These are phyloP conservation scores for Ephialtes manifestator DNA, from an alignment of 2,888 invertebrate species.

Conservation along the genomic window DNA sequence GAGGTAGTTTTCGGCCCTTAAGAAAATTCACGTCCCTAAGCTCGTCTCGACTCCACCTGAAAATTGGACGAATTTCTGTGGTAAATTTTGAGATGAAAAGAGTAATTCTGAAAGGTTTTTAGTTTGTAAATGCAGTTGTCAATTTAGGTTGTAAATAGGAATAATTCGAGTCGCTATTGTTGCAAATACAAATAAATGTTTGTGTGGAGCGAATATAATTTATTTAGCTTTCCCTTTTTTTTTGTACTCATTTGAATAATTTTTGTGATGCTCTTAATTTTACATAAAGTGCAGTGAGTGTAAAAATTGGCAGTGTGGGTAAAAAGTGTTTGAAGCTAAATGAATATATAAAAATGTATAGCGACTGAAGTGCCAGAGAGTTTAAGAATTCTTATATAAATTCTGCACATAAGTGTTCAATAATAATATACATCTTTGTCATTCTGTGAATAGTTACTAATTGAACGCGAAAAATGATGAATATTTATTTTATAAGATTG, in stretches of 20 bases:
- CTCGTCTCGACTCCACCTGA: constrained; percentile 91
- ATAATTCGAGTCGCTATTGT: neutral
- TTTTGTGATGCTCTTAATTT: too few relatives aligned
- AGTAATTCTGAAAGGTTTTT: neutral
- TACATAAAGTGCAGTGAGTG: too few relatives aligned
- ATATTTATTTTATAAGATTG: neutral
- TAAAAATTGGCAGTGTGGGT: too few relatives aligned
- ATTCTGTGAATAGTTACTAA: neutral
- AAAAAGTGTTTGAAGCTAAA: too few relatives aligned
- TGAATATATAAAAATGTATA: too few relatives aligned
- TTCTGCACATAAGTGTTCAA: neutral
- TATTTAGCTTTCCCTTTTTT: too few relatives aligned
- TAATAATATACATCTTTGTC: neutral
- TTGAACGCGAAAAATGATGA: neutral
- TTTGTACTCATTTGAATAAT: too few relatives aligned
- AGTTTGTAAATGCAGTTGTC: neutral
- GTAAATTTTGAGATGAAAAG: neutral
- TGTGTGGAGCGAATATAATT: too few relatives aligned
- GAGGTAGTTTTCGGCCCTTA: neutral
- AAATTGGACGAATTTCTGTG: constrained; percentile 59
- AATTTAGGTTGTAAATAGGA: neutral
- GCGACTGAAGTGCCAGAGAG: too few relatives aligned
- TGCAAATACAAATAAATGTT: too few relatives aligned
- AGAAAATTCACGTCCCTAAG: neutral
- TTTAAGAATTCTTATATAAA: too few relatives aligned